phyloP scores from a whole-genome alignment of 2,113 vertebrate species.

The Nematolebias whitei region DNA sequence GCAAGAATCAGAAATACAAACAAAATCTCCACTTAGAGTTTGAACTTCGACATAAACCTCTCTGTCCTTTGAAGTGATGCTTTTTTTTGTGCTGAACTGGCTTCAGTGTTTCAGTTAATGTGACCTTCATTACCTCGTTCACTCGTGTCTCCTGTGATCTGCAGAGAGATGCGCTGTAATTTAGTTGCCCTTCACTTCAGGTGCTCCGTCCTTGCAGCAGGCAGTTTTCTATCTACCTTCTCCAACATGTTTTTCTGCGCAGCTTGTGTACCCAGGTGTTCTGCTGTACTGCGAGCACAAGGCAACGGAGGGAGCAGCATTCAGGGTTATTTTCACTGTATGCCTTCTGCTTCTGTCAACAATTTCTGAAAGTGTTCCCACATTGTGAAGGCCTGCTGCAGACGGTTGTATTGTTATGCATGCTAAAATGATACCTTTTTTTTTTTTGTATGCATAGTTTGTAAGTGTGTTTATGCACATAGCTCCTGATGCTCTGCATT shows the following conservation, averaged over 20 bases:
- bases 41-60: constrained; percentile 7
- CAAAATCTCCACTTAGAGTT: constrained; percentile 26
- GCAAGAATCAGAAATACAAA: constrained; percentile 9
- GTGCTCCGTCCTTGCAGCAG: constrained; percentile 58
- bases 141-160: constrained; percentile 48
- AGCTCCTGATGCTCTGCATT: constrained; percentile 8
- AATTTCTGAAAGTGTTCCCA: constrained; percentile 38
- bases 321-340: constrained; percentile 36
- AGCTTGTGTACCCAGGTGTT: constrained; percentile 11
- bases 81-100: constrained; percentile 21
- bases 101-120: constrained; percentile 36
- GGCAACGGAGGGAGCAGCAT: constrained; percentile 32
- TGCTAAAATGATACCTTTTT: constrained; percentile 11
- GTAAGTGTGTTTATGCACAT: constrained; percentile 15
- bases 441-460: constrained; percentile 3
- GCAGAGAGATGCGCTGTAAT: constrained; percentile 36
- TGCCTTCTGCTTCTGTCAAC: constrained; percentile 52
- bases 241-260: constrained; percentile 28
- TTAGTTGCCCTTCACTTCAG: constrained; percentile 65
- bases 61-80: constrained; percentile 20
- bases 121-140: constrained; percentile 56
- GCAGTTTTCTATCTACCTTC: constrained; percentile 50
- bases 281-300: constrained; percentile 25
- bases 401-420: constrained; percentile 3
- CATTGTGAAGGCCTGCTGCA: constrained; percentile 24